phyloP scores from a whole-genome alignment of 2,113 vertebrate genomes.

The Pseudorectes ferrugineus region DNA sequence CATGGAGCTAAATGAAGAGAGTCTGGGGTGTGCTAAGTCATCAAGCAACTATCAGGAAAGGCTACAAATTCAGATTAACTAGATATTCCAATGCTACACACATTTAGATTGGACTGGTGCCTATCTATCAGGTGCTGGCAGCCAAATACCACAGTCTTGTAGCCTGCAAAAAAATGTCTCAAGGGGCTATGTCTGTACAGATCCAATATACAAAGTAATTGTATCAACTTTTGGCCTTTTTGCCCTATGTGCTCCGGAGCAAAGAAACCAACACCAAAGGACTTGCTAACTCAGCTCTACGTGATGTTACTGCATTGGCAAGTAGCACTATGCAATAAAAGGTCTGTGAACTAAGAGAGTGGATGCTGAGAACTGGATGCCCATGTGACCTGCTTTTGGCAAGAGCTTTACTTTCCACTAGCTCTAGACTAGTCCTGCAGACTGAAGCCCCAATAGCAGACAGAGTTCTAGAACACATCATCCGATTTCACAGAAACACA shows the following conservation, averaged over 20 bases:
- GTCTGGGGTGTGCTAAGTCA: not conserved
- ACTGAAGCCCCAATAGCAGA: not conserved
- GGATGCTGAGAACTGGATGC: not conserved
- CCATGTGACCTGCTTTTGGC: not conserved
- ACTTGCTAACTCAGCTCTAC: not conserved
- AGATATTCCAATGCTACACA: not conserved
- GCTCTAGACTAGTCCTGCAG: not conserved
- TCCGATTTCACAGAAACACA: not conserved
- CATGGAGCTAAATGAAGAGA: not conserved
- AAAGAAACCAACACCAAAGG: not conserved
- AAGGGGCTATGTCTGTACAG: not conserved
- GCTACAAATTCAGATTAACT: not conserved
- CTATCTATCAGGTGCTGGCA: not conserved
- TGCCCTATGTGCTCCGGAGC: not conserved
- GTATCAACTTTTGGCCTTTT: not conserved
- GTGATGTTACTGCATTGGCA: not conserved
- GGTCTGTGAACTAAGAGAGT: not conserved
- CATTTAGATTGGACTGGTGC: not conserved
- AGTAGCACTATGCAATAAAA: not conserved
- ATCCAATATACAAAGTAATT: not conserved
- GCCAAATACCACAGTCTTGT: not conserved
- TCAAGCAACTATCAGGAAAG: slow-evolving; percentile 2
- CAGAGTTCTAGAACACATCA: not conserved
- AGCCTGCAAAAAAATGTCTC: not conserved
- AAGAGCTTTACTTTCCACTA: not conserved